A percentile compares a stretch with the other conserved stretches of the same genome.
These are phyloP conservation scores for Clavelina lepadiformis DNA, from an alignment of 23 tunicate species.

Conservation along the genomic window DNA sequence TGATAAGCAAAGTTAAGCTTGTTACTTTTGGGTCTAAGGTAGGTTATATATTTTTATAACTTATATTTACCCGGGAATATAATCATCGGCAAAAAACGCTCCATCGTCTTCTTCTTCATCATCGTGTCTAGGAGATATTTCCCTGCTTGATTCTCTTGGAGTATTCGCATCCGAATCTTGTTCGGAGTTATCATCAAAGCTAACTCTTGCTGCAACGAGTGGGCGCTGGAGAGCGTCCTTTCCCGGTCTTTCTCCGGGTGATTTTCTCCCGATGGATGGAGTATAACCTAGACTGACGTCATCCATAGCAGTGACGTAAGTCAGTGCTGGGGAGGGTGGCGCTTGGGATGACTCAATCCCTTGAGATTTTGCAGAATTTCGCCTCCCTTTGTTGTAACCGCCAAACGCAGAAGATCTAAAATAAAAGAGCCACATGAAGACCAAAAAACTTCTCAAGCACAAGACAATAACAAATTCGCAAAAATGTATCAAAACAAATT, in stretches of 20 bases:
- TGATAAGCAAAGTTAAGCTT: too few species aligned
- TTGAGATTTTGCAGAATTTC: conserved; percentile 23
- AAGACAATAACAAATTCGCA: too few species aligned
- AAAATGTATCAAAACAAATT: too few species aligned
- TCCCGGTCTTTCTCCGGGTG: not conserved
- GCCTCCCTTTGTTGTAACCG: conserved; percentile 8
- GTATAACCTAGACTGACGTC: conserved; percentile 15
- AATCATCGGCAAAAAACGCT: conserved; percentile 45
- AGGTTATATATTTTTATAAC: too few species aligned
- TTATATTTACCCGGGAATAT: too few species aligned
- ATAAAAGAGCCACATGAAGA: not conserved
- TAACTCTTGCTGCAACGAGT: conserved; percentile 1
- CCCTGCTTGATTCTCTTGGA: conserved; percentile 17
- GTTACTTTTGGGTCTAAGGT: too few species aligned
- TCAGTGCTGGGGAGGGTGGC: conserved; percentile 42
- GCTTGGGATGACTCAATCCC: conserved; percentile 6
- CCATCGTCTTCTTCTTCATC: conserved; percentile 20
- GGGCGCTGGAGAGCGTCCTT: not conserved
- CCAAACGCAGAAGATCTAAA: conserved; percentile 22
- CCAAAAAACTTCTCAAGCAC: too few species aligned
- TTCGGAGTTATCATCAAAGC: conserved; percentile 35
- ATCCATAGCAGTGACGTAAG: conserved; percentile 35
- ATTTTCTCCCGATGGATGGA: conserved; percentile 16
- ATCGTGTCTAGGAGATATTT: conserved; percentile 13
- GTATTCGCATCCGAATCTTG: conserved; percentile 16